Evolutionary conservation across 2,113 vertebrate species (phyloP).

Genomic region (Panurus biarmicus): DNA sequence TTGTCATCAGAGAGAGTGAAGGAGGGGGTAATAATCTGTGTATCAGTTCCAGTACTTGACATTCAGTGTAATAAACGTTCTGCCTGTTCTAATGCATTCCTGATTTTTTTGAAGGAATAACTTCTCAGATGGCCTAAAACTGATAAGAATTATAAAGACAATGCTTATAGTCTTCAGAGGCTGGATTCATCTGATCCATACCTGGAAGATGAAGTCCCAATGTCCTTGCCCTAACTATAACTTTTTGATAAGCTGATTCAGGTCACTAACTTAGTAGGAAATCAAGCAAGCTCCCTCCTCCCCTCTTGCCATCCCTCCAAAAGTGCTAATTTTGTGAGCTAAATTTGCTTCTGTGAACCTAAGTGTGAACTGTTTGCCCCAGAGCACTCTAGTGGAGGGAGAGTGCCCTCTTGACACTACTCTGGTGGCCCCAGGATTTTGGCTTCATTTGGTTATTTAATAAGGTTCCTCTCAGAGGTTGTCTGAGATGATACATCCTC

Average conservation of each 20-base stretch:
- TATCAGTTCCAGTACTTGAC: background rate
- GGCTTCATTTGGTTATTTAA: background rate
- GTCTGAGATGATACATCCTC: background rate
- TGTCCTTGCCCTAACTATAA: background rate
- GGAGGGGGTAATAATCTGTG: background rate
- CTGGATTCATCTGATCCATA: background rate
- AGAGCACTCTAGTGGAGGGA: background rate
- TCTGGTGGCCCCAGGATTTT: background rate
- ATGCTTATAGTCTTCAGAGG: background rate
- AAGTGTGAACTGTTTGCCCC: background rate
- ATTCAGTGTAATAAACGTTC: background rate
- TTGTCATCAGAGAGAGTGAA: background rate
- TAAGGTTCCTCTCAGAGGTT: background rate
- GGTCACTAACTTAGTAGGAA: background rate
- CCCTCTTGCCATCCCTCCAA: background rate
- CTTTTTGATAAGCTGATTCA: background rate
- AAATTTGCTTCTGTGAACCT: background rate
- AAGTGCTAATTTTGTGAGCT: background rate
- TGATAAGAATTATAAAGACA: background rate
- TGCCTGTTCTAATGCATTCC: background rate
- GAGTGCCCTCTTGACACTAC: background rate
- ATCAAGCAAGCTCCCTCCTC: background rate
- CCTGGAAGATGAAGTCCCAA: background rate
- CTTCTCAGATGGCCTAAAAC: background rate
- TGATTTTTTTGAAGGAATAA: background rate